Percentiles rank a stretch among this genome's conserved stretches.
Evolutionary conservation across 64 coral and sea anemone genomes (phyloP).

Genomic region (Acropora tenuis): DNA sequence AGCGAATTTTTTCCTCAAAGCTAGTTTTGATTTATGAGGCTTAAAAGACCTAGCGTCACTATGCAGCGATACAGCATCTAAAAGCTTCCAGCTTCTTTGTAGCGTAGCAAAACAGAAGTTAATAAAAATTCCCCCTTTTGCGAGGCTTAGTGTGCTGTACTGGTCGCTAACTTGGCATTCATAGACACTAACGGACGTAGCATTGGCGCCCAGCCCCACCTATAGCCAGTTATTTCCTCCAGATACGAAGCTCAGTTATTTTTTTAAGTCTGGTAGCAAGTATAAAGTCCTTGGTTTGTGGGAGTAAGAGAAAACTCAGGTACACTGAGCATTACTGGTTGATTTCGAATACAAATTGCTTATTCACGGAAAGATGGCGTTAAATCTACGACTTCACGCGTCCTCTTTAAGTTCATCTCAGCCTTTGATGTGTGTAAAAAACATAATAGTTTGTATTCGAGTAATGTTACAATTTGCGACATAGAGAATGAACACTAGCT

Average conservation of each 20-base stretch:
- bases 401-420: not conserved
- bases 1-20: too few species aligned
- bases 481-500: not conserved
- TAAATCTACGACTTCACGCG: not conserved
- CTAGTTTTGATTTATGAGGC: too few species aligned
- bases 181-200: not conserved
- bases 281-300: not conserved
- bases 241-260: not conserved
- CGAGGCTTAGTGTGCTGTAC: too few species aligned
- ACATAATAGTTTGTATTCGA: not conserved
- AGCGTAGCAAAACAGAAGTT: too few species aligned
- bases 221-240: slow-evolving; percentile 3
- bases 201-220: not conserved
- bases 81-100: too few species aligned
- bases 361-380: slow-evolving; percentile 9
- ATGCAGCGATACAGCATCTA: too few species aligned
- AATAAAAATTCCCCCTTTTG: too few species aligned
- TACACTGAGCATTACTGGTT: slow-evolving; percentile 17
- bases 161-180: too few species aligned
- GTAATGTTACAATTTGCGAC: not conserved
- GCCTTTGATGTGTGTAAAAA: not conserved
- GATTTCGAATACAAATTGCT: not conserved
- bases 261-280: not conserved
- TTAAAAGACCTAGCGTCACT: too few species aligned
- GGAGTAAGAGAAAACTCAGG: not conserved